Evolutionary conservation across 2,888 invertebrate genomes (phyloP).

Genomic region (Lithophane ornitopus): DNA sequence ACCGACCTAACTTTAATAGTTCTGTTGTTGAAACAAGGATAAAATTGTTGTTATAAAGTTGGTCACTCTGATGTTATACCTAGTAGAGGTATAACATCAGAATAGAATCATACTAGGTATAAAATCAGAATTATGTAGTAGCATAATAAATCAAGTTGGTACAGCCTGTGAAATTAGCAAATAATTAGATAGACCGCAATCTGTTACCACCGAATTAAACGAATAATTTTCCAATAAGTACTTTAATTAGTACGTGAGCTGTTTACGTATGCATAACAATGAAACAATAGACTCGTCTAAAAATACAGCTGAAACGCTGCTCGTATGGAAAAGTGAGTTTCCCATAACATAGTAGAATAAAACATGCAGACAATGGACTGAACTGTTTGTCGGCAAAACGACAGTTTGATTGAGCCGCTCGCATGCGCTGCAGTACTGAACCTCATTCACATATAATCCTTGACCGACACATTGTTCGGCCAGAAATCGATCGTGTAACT

Average conservation of each 20-base stretch:
- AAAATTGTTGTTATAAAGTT: slow-evolving; percentile 40
- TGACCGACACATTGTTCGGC: slow-evolving; percentile 48
- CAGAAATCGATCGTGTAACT: slow-evolving; percentile 41
- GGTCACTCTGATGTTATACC: slow-evolving; percentile 15
- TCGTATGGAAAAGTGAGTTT: slow-evolving; percentile 1
- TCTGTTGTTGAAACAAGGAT: slow-evolving; percentile 46
- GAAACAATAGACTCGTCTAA: slow-evolving; percentile 23
- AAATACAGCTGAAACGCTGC: slow-evolving; percentile 6
- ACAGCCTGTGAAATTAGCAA: slow-evolving; percentile 70
- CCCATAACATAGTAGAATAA: slow-evolving; percentile 29
- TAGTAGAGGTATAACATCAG: too few species aligned
- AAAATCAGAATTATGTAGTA: slow-evolving; percentile 46
- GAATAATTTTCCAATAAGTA: slow-evolving; percentile 52
- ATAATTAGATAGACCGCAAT: slow-evolving; percentile 72
- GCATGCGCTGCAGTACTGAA: slow-evolving; percentile 24
- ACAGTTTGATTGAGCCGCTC: slow-evolving; percentile 47
- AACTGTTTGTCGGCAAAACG: slow-evolving; percentile 38
- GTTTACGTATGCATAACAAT: slow-evolving; percentile 34
- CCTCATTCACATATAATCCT: slow-evolving; percentile 53
- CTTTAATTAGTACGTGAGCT: slow-evolving; percentile 47
- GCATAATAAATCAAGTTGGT: slow-evolving; percentile 64
- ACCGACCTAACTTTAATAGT: slow-evolving; percentile 37
- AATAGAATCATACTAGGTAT: slow-evolving; percentile 10
- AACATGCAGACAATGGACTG: slow-evolving; percentile 37
- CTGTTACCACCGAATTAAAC: slow-evolving; percentile 66